These are phyloP conservation scores for Sorex fumeus DNA, from an alignment of 2,113 vertebrate species.

Conservation along the genomic window DNA sequence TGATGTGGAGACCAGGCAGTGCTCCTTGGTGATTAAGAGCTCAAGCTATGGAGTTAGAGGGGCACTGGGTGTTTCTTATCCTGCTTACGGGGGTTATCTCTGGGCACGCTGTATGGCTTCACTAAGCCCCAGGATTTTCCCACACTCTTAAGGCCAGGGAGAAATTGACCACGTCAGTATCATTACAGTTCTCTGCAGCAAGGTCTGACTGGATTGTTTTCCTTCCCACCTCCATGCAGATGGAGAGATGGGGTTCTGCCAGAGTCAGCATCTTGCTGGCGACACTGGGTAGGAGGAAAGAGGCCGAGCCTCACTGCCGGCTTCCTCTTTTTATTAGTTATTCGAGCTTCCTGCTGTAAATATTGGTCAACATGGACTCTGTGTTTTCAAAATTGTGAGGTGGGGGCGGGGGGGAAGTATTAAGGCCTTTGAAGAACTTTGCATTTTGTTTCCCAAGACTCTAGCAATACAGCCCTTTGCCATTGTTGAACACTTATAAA, in stretches of 20 bases:
- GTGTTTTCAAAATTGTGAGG: constrained; percentile 68
- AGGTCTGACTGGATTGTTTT: neutral
- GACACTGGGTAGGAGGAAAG: neutral
- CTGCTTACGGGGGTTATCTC: neutral
- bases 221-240: neutral
- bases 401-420: constrained; percentile 52
- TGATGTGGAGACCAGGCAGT: neutral
- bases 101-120: neutral
- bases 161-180: neutral
- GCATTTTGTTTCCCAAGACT: constrained; percentile 65
- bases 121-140: constrained; percentile 31
- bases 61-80: neutral
- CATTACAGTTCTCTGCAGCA: neutral
- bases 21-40: neutral
- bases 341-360: constrained; percentile 49
- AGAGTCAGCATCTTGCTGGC: neutral
- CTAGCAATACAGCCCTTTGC: constrained; percentile 49
- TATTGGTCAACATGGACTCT: constrained; percentile 77
- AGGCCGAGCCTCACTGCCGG: neutral
- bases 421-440: constrained; percentile 66
- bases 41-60: neutral
- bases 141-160: neutral
- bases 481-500: constrained; percentile 78
- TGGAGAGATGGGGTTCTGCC: constrained; percentile 25
- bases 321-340: constrained; percentile 41